A percentile compares a stretch with the other conserved stretches of the same genome.
phyloP scores from a whole-genome alignment of 30 jellyfish, hydroid and myxozoan species.

The Cassiopea xamachana region DNA sequence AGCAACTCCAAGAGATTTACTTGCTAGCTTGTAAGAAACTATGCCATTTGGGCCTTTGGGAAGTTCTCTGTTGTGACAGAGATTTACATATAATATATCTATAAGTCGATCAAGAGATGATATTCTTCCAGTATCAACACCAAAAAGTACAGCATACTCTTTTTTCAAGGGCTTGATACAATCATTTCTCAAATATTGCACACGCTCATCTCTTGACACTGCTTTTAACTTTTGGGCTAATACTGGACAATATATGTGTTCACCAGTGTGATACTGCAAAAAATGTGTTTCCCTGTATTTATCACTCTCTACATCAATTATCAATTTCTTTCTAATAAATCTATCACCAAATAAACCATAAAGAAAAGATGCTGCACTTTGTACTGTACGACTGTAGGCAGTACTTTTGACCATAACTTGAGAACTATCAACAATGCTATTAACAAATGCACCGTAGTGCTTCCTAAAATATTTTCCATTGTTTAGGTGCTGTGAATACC shows the following conservation, averaged over 20 bases:
- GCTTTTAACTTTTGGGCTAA: slow-evolving; percentile 25
- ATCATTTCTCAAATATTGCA: slow-evolving; percentile 25
- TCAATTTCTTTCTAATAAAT: background rate
- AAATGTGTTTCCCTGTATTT: slow-evolving; percentile 77
- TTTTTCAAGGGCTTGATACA: slow-evolving; percentile 28
- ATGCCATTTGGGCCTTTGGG: slow-evolving; percentile 83
- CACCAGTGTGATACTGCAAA: slow-evolving; percentile 49
- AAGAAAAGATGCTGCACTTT: slow-evolving; percentile 94
- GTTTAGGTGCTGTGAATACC: slow-evolving; percentile 84
- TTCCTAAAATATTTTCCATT: slow-evolving; percentile 75
- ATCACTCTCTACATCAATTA: slow-evolving; percentile 69
- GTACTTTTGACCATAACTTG: slow-evolving; percentile 79
- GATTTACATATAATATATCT: slow-evolving; percentile 76
- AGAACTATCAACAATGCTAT: background rate
- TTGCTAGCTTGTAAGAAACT: slow-evolving; percentile 68
- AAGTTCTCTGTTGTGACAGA: slow-evolving; percentile 79
- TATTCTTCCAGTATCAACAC: slow-evolving; percentile 23
- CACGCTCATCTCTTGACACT: slow-evolving; percentile 2
- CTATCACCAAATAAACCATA: slow-evolving; percentile 75
- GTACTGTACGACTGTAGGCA: slow-evolving; percentile 91
- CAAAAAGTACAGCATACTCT: slow-evolving; percentile 42
- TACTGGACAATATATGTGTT: slow-evolving; percentile 67
- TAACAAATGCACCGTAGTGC: slow-evolving; percentile 51
- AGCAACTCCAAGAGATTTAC: slow-evolving; percentile 49
- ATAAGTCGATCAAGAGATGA: slow-evolving; percentile 74